These are phyloP conservation scores for Pipa parva DNA, from an alignment of 2,113 vertebrate genomes.

Conservation along the genomic window DNA sequence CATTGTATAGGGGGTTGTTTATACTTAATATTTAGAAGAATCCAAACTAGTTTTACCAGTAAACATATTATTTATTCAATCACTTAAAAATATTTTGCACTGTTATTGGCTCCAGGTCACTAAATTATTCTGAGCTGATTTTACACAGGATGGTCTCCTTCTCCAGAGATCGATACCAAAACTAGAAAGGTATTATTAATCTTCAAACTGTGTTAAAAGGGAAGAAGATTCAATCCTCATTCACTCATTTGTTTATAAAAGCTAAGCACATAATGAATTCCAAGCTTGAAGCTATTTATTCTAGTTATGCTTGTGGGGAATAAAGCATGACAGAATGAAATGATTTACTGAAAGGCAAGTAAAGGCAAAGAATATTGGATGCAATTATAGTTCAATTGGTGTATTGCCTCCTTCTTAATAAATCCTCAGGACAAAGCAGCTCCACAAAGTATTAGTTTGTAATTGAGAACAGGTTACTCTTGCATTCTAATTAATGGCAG, in stretches of 20 bases:
- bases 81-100: no score
- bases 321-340: slow-evolving; percentile 25
- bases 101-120: neutral
- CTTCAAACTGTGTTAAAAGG: slow-evolving; percentile 3
- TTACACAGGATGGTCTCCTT: neutral
- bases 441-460: neutral
- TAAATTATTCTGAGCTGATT: neutral
- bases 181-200: slow-evolving; percentile 14
- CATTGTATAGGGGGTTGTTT: no score
- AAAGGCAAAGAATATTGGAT: neutral
- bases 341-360: slow-evolving; percentile 25
- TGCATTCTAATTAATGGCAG: slow-evolving; percentile 9
- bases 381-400: slow-evolving; percentile 11
- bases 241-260: slow-evolving; percentile 31
- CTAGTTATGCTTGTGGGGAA: slow-evolving; percentile 16
- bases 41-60: no score
- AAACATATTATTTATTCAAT: no score
- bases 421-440: neutral
- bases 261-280: slow-evolving; percentile 18
- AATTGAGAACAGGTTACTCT: neutral
- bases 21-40: no score
- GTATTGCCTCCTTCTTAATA: slow-evolving; percentile 15
- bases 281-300: slow-evolving; percentile 20
- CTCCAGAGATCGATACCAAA: slow-evolving; percentile 18
- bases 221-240: slow-evolving; percentile 13